phyloP scores from a whole-genome alignment of 2,797 vertebrate genomes.

The Pangasius mekongensis region DNA sequence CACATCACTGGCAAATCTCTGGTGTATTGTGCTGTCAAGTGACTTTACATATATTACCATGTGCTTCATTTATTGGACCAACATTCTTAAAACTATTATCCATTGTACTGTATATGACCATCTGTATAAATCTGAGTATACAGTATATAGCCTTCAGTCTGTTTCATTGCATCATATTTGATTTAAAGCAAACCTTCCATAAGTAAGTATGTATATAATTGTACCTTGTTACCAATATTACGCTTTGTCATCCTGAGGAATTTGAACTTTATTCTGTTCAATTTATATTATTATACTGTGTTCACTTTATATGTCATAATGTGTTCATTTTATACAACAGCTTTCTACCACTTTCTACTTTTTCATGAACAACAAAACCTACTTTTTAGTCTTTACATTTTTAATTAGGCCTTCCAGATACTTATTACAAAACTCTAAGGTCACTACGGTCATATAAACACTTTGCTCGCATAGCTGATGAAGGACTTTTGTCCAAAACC shows the following conservation, averaged over 20 bases:
- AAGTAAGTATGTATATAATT: background rate
- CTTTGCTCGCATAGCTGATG: background rate
- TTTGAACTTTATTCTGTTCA: no score
- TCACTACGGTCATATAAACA: background rate
- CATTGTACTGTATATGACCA: background rate
- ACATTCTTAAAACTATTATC: background rate
- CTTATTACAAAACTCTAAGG: background rate
- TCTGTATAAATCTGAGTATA: background rate
- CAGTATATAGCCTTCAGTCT: no score
- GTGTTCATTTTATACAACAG: background rate
- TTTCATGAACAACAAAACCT: background rate
- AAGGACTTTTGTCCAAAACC: background rate
- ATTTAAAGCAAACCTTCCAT: background rate
- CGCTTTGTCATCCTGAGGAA: background rate
- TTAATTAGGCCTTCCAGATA: background rate
- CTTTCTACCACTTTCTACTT: background rate
- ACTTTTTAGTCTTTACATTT: background rate
- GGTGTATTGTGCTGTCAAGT: background rate
- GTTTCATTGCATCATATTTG: background rate
- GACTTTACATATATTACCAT: background rate
- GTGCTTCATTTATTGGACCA: background rate
- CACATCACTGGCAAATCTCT: background rate
- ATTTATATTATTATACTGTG: background rate
- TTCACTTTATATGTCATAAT: background rate
- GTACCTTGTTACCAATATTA: background rate